phyloP scores from a whole-genome alignment of 2,797 vertebrate genomes.

The Paedocypris micromegethes region DNA sequence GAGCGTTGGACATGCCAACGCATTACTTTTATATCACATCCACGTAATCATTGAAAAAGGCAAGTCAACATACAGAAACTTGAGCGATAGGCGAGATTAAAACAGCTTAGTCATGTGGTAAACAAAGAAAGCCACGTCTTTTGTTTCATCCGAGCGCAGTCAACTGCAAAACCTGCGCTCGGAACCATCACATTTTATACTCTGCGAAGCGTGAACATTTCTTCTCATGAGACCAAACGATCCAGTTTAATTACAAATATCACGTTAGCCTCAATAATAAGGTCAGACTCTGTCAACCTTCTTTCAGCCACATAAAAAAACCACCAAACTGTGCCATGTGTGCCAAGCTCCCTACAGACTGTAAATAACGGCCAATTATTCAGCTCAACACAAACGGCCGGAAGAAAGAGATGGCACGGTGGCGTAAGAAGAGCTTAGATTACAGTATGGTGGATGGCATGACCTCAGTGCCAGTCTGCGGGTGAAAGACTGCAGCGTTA shows the following conservation, averaged over 20 bases:
- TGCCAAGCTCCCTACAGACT: conserved; percentile 19
- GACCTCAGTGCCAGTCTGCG: no score
- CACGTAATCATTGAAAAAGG: background rate
- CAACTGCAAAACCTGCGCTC: conserved; percentile 46
- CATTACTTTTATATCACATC: no score
- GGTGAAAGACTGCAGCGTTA: no score
- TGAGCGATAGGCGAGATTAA: background rate
- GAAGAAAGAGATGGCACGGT: no score
- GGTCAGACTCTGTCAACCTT: conserved; percentile 32
- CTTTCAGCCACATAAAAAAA: conserved; percentile 34
- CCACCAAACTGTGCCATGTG: conserved; percentile 41
- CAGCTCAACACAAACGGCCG: conserved; percentile 6
- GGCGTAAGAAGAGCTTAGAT: no score
- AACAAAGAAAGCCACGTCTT: background rate
- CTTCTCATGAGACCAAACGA: conserved; percentile 35
- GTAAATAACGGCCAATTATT: conserved; percentile 36
- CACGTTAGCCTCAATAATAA: conserved; percentile 40
- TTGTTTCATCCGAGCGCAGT: conserved; percentile 47
- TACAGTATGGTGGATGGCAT: no score
- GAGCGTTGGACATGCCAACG: no score
- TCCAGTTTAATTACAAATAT: conserved; percentile 55
- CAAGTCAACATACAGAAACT: background rate
- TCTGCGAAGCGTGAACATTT: conserved; percentile 48
- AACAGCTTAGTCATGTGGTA: background rate
- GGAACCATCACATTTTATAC: conserved; percentile 54